These are phyloP conservation scores for Stegana nigrithorax DNA, from an alignment of 2,888 invertebrate genomes.

Conservation along the genomic window DNA sequence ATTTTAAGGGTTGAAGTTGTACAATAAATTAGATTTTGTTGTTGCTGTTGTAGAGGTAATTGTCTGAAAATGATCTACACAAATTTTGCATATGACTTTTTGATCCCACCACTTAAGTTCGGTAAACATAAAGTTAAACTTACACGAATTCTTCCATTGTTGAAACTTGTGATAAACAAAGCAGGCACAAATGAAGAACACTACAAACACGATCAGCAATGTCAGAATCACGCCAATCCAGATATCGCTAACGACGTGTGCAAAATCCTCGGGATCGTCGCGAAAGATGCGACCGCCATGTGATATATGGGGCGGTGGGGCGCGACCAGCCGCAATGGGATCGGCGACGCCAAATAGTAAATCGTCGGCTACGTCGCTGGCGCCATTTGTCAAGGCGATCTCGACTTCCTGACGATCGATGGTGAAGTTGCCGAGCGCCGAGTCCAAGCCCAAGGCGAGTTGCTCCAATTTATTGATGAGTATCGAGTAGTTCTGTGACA, in stretches of 20 bases:
- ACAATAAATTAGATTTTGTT: too few relatives aligned
- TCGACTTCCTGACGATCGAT: slow-evolving; percentile 62
- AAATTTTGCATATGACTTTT: too few relatives aligned
- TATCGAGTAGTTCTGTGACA: slow-evolving; percentile 64
- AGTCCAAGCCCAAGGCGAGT: slow-evolving; percentile 62
- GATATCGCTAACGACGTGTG: slow-evolving; percentile 73
- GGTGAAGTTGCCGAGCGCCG: slow-evolving; percentile 59
- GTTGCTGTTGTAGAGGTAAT: too few relatives aligned
- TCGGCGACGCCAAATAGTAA: slow-evolving; percentile 46
- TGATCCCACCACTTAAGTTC: too few relatives aligned
- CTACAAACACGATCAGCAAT: slow-evolving; percentile 73
- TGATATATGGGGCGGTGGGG: slow-evolving; percentile 44
- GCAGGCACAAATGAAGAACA: slow-evolving; percentile 75
- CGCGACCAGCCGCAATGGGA: slow-evolving; percentile 47
- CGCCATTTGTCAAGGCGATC: slow-evolving; percentile 47
- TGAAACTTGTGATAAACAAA: slow-evolving; percentile 75
- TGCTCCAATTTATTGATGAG: slow-evolving; percentile 66
- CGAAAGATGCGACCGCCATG: slow-evolving; percentile 47
- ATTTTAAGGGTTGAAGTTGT: too few relatives aligned
- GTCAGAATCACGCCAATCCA: slow-evolving; percentile 75
- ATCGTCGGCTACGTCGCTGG: slow-evolving; percentile 45
- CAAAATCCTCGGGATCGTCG: slow-evolving; percentile 69
- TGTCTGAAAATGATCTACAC: too few relatives aligned
- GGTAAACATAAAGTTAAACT: too few relatives aligned
- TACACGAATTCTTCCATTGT: slow-evolving; percentile 75